Percentiles rank a stretch among this genome's conserved stretches.
Evolutionary conservation across 1,140 invertebrate species (phyloP).

Genomic region (Drosophila cardini): DNA sequence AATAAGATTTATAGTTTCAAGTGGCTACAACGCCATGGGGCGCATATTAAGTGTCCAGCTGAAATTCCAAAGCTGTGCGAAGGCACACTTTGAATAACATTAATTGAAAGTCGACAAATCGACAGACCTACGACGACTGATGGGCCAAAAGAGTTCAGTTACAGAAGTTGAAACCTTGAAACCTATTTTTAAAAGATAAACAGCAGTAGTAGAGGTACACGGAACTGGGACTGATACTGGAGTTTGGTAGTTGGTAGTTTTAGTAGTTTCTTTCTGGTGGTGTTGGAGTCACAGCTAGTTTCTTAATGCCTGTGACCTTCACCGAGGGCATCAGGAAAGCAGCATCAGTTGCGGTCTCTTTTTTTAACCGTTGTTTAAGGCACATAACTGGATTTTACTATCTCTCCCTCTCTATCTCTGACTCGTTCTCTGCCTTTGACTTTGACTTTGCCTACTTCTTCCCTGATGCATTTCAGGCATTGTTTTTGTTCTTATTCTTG

Average conservation of each 20-base stretch:
- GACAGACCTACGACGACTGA: conserved; percentile 27
- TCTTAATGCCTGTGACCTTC: conserved; percentile 63
- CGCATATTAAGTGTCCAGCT: conserved; percentile 65
- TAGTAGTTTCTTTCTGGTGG: background rate
- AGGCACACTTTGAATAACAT: conserved; percentile 67
- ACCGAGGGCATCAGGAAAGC: conserved; percentile 36
- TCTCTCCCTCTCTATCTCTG: background rate
- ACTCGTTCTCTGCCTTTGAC: background rate
- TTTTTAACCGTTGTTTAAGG: conserved; percentile 65
- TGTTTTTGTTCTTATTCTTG: conserved; percentile 5
- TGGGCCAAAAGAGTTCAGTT: conserved; percentile 25
- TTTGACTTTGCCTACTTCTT: background rate
- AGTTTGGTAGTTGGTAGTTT: conserved; percentile 35
- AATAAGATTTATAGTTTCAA: conserved; percentile 75
- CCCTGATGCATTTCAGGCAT: conserved; percentile 6
- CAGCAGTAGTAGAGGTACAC: conserved; percentile 29
- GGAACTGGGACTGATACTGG: conserved; percentile 59
- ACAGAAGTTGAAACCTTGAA: conserved; percentile 63
- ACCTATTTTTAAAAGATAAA: conserved; percentile 66
- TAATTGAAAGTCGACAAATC: conserved; percentile 76
- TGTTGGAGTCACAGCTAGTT: conserved; percentile 2
- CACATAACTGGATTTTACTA: conserved; percentile 43
- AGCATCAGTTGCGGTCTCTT: conserved; percentile 18
- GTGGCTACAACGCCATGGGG: conserved; percentile 9
- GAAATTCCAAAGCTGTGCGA: conserved; percentile 43